Evolutionary conservation across 1,140 invertebrate genomes (phyloP), one percentile per base, ranked within the genome.

Genomic region (Andrena cerasifolii): DNA sequence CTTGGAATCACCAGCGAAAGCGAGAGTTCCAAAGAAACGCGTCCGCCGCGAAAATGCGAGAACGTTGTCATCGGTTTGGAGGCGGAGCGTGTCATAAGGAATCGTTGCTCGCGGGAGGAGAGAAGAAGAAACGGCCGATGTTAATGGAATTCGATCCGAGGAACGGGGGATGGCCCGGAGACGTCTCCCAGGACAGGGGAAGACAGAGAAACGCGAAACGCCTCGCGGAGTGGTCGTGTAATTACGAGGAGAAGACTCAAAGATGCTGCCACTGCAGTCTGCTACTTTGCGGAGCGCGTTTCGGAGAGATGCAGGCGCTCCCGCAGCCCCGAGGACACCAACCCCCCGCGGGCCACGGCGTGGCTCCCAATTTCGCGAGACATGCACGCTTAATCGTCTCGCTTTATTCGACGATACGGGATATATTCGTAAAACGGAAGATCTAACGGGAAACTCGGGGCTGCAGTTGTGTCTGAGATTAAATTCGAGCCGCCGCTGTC

Each of bases 61-160:
- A 76, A 76, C 65, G 73, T 76, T 76, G 73, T 76, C 73, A 45
- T 59, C 65, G 73, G 43, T 68, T 68, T 62, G n/a, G 24, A 21
- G 56, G 26, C 14, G 66, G 26, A 3, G 28, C 8, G 8, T 7
- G 26, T n/a, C 1, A 33, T 33, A 31, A 7, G n/a, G 31, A 24
- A 33, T 24, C 14, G 8, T 5, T 5, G 28, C 28, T 67, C 51
- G 31, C n/a, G n/a, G n/a, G n/a, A n/a, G n/a, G n/a, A n/a, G n/a
- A n/a, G n/a, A n/a, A n/a, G 3, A 16, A 49, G 58, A 68, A 40
- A 40, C 56, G 54, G 63, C 49, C 63, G 80, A 66, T 82, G 82
- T 83, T 83, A 86, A 83, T 83, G 80, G 84, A 83, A 85, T 86
- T 84, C 84, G 86, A 88, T 81, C 85, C 81, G 79, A 76, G 62